Percentiles rank a stretch among this genome's conserved stretches.
These are phyloP conservation scores for Sericinus montela DNA, from an alignment of 2,888 invertebrate species.

Conservation along the genomic window DNA sequence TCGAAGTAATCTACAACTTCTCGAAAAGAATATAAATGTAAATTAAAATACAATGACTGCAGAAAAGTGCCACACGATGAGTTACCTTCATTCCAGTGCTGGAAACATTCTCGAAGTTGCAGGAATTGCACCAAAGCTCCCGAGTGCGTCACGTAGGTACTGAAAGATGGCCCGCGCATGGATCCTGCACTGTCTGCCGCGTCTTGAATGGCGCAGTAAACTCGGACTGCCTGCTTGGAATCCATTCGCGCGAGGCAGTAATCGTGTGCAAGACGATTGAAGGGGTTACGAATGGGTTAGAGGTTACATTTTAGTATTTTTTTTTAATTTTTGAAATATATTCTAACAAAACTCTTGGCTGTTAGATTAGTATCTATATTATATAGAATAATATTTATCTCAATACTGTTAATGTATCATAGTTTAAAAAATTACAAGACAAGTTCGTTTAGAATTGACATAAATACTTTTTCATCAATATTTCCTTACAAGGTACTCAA, in stretches of 20 bases:
- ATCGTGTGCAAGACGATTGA: conserved; percentile 25
- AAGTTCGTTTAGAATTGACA: no score
- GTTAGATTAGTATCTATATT: no score
- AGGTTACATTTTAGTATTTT: not conserved
- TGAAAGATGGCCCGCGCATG: conserved; percentile 20
- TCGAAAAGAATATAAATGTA: not conserved
- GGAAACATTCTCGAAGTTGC: conserved; percentile 7
- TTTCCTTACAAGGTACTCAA: no score
- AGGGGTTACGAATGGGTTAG: conserved; percentile 15
- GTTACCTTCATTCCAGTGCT: conserved; percentile 1
- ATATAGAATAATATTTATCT: no score
- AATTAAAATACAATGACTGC: not conserved
- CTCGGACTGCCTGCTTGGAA: conserved; percentile 35
- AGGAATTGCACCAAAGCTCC: conserved; percentile 13
- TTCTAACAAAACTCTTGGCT: no score
- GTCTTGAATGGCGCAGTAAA: conserved; percentile 26
- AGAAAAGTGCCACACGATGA: not conserved
- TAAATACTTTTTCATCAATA: no score
- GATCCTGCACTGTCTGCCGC: conserved; percentile 13
- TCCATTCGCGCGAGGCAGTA: conserved; percentile 32
- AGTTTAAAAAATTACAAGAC: no score
- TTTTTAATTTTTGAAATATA: no score
- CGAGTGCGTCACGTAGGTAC: conserved; percentile 22
- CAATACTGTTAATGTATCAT: no score
- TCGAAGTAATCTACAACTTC: no score